A percentile compares a stretch with the other conserved stretches of the same genome.
Evolutionary conservation across 2,888 invertebrate genomes (phyloP).

Genomic region (Thereva nobilitata): DNA sequence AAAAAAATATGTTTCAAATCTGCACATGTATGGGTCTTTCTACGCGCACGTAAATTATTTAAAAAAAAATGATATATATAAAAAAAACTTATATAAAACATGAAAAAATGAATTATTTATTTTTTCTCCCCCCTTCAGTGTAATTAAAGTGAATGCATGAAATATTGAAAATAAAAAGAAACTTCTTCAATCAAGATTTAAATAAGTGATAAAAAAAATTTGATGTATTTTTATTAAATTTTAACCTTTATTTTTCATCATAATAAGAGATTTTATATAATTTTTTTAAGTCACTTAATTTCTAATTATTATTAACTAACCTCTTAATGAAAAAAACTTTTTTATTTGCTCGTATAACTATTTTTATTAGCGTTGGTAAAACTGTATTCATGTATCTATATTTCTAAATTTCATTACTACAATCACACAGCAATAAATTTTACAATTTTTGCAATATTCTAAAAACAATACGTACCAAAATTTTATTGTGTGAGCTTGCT

Average conservation of each 20-base stretch:
- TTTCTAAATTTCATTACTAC: no score
- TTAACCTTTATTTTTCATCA: background rate
- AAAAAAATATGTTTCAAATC: conserved; percentile 21
- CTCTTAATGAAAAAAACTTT: no score
- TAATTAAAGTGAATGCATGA: conserved; percentile 39
- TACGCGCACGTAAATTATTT: conserved; percentile 33
- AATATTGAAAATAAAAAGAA: conserved; percentile 36
- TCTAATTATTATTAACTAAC: no score
- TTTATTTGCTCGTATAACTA: no score
- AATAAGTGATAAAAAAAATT: background rate
- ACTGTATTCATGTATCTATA: no score
- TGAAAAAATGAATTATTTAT: conserved; percentile 6
- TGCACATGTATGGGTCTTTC: conserved; percentile 34
- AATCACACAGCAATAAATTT: no score
- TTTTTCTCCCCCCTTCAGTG: conserved; percentile 35
- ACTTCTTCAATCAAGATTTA: conserved; percentile 31
- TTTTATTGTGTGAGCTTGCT: no score
- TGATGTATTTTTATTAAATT: conserved; percentile 22
- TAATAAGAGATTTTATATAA: no score
- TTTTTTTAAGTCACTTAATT: no score
- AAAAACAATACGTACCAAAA: no score
- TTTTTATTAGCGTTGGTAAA: no score
- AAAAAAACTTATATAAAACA: conserved; percentile 29
- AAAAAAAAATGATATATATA: conserved; percentile 34
- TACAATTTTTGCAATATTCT: no score